Percentiles rank a stretch among this genome's conserved stretches.
Evolutionary conservation across 2,888 invertebrate genomes (phyloP).

Genomic region (Drosophila yooni): DNA sequence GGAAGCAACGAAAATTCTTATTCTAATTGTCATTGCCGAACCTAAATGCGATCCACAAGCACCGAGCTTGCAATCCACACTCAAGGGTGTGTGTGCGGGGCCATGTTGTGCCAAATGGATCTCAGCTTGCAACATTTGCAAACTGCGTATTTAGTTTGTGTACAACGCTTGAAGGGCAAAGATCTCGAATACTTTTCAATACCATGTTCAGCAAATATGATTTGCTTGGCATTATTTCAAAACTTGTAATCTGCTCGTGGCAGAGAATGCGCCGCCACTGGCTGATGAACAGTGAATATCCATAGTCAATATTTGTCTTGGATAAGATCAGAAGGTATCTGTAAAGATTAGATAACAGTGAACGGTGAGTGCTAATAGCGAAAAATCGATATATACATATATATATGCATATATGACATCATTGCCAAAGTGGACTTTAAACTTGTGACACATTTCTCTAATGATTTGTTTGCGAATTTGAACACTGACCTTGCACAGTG

Average conservation of each 20-base stretch:
- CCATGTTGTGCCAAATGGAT: background rate
- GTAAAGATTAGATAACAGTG: background rate
- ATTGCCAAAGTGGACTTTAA: slow-evolving; percentile 22
- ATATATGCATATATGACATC: slow-evolving; percentile 30
- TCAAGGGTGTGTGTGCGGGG: slow-evolving; percentile 10
- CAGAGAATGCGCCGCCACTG: background rate
- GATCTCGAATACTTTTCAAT: slow-evolving; percentile 2
- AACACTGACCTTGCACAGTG: slow-evolving; percentile 13
- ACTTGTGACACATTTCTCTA: background rate
- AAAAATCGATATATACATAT: too few species aligned
- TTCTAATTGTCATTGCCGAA: slow-evolving; percentile 17
- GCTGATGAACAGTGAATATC: background rate
- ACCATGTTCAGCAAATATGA: slow-evolving; percentile 14
- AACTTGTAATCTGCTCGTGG: background rate
- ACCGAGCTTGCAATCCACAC: slow-evolving; percentile 34
- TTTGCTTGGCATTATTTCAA: background rate
- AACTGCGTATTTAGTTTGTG: slow-evolving; percentile 25
- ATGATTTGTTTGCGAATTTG: slow-evolving; percentile 13
- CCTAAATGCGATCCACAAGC: background rate
- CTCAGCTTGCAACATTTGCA: background rate
- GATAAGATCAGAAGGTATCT: background rate
- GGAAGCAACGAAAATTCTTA: slow-evolving; percentile 12
- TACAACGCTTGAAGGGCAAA: slow-evolving; percentile 7
- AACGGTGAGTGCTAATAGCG: background rate
- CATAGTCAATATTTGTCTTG: background rate